phyloP scores from a whole-genome alignment of 23 tunicate genomes.

The Trididemnum miniatum region DNA sequence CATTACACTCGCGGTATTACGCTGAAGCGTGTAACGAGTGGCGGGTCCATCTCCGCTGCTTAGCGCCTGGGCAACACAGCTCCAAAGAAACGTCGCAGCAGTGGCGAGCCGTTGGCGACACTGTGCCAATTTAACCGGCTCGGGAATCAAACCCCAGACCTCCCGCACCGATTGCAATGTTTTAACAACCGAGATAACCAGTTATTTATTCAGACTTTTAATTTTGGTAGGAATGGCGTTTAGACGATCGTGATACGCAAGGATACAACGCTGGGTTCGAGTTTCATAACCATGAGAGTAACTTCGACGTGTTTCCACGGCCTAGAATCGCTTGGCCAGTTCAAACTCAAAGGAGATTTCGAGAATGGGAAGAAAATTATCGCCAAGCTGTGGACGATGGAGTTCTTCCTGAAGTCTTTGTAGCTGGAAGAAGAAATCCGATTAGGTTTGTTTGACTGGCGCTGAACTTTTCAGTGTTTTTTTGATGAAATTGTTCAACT shows the following conservation, averaged over 20 bases:
- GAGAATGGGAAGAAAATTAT: constrained; percentile 32
- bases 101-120: no score
- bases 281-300: constrained; percentile 59
- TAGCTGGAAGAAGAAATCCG: constrained; percentile 5
- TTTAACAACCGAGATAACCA: no score
- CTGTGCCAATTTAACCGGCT: no score
- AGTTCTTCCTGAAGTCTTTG: constrained; percentile 13
- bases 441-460: no score
- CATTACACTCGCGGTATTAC: no score
- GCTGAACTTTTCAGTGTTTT: background rate
- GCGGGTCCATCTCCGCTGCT: no score
- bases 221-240: constrained; percentile 60
- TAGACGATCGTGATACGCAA: constrained; percentile 20
- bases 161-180: no score
- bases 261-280: constrained; percentile 83
- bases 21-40: no score
- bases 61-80: no score
- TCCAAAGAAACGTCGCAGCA: no score
- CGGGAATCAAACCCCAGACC: no score
- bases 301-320: constrained; percentile 32
- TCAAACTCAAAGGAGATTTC: background rate
- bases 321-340: constrained; percentile 36
- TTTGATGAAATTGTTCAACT: background rate
- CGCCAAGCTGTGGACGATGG: constrained; percentile 24
- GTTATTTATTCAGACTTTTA: no score